Base-by-base conservation (phyloP, 2,888 invertebrate genomes). In the Nysson spinosus region DNA sequence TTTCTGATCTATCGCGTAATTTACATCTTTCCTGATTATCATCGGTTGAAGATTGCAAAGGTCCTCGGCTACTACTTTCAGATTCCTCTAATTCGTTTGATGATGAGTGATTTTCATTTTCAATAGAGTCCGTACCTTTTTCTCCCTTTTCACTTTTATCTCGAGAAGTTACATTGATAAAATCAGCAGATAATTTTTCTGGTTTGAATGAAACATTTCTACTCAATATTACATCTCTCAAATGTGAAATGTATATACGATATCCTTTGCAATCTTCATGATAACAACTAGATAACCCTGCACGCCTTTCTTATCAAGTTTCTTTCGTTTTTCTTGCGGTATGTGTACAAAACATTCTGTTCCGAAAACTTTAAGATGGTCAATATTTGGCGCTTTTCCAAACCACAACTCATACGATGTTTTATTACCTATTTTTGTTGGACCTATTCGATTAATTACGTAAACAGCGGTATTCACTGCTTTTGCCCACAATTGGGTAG, bases 381-480 rank as follows among this genome's bases (percentile, higher is more conserved):
- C 17, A 5, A 51, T 28, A 11, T 35, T 35, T 1, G 60, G 26
- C 4, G 11, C 6, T 30, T 52, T 56, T 12, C 37, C 62, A 20
- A 49, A 56, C 65, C 61, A 72, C 14, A 68, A 35, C 19, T 65
- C 68, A 24, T 63, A 60, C 1, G 63, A 66, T 1, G 67, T 64
- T 55, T 68, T 68, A 22, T 26, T 43, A 6, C 3, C 2, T 7
- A 19, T 9, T 7, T 50, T 50, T 11, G 58, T 49, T 0, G 68
- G 57, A 1, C 69, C 60, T 4, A 71, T 67, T 5, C 61, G 42
- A 28, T 72, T 75, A 6, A 64, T 26, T 0, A 72, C 52, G 26
- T 62, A 34, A 0, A 43, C 55, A 2, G 68, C 65, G 1, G 69
- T 65, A 44, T 69, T 50, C 12, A 57, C 34, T 0, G 70, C 66